Percentiles rank a stretch among this genome's conserved stretches.
These are phyloP conservation scores for Pampusana beccarii DNA, from an alignment of 2,113 vertebrate species.

Conservation along the genomic window DNA sequence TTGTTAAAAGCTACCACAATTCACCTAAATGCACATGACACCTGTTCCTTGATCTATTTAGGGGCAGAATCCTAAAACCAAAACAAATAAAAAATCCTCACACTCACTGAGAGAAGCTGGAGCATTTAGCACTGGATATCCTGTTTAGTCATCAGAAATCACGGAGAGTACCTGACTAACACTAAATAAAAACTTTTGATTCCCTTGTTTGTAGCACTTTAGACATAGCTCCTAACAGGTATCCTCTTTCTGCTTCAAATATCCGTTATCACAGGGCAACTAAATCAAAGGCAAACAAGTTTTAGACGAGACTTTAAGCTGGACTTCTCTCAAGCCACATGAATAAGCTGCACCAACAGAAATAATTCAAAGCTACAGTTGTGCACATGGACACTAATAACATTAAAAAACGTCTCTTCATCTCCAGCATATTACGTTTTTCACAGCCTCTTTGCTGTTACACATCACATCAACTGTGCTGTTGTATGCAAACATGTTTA, in stretches of 20 bases:
- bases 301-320: background rate
- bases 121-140: background rate
- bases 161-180: background rate
- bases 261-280: background rate
- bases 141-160: background rate
- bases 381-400: background rate
- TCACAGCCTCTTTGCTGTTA: background rate
- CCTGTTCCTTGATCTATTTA: background rate
- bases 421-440: background rate
- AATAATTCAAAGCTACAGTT: background rate
- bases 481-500: background rate
- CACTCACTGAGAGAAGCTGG: background rate
- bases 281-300: background rate
- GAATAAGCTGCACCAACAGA: background rate
- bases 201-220: background rate
- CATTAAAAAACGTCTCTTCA: background rate
- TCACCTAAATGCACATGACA: background rate
- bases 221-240: background rate
- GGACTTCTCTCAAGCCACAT: background rate
- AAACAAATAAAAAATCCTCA: background rate
- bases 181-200: background rate
- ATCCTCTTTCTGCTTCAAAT: background rate
- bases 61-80: background rate
- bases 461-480: background rate
- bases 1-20: background rate